A percentile compares a stretch with the other conserved stretches of the same genome.
phyloP scores from a whole-genome alignment of 2,888 invertebrate genomes.

The Agrochola lota region DNA sequence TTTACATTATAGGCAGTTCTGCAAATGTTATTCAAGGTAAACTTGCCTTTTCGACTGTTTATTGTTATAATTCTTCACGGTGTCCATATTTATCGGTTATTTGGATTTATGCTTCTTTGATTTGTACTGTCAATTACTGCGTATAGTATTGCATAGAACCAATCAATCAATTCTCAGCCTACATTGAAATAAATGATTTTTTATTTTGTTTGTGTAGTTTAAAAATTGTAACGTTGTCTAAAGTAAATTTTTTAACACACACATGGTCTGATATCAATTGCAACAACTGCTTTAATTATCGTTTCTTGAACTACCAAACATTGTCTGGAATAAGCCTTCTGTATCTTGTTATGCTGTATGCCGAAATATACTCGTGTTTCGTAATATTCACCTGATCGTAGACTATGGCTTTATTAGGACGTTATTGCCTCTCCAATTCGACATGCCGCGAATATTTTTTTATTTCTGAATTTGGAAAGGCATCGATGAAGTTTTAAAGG shows the following conservation, averaged over 20 bases:
- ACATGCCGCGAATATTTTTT: slow-evolving; percentile 52
- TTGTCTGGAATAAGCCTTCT: slow-evolving; percentile 4
- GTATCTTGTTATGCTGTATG: neutral
- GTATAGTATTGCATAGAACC: neutral
- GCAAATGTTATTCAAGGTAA: neutral
- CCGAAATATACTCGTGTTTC: slow-evolving; percentile 58
- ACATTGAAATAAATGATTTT: neutral
- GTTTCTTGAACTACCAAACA: neutral
- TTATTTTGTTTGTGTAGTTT: neutral
- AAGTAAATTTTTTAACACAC: neutral
- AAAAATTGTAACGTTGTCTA: neutral
- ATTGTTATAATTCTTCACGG: neutral
- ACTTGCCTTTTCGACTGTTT: neutral
- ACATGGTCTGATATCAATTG: neutral
- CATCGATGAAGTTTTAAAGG: slow-evolving; percentile 14
- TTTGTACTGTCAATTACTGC: neutral
- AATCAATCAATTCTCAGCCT: neutral
- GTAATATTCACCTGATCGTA: slow-evolving; percentile 65
- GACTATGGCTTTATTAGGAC: slow-evolving; percentile 62
- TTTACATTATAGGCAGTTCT: too few relatives aligned
- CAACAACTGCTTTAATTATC: neutral
- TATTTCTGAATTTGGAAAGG: slow-evolving; percentile 39
- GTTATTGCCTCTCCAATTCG: slow-evolving; percentile 60
- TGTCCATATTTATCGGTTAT: too few relatives aligned
- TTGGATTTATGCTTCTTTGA: neutral